Conservation (phyloP, 64 coral and sea anemone genomes). For the Pachyseris speciosa region DNA sequence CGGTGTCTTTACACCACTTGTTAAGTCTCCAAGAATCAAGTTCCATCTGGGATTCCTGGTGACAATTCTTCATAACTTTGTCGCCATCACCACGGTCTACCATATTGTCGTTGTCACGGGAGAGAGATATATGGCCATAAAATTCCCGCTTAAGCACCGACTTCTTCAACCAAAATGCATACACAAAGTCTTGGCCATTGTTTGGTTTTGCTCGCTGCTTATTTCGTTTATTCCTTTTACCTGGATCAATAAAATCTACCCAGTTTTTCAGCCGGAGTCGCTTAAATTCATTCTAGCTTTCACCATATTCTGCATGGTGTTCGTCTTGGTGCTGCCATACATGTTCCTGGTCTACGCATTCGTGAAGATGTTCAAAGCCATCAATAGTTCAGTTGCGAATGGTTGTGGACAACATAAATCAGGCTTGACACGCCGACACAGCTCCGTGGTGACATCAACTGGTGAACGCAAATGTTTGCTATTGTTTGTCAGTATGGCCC, state of each 20-base stretch:
- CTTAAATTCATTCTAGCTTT: not conserved
- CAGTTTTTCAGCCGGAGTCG: not conserved
- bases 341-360: slow-evolving; percentile 11
- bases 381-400: not conserved
- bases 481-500: slow-evolving; percentile 14
- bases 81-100: slow-evolving; percentile 9
- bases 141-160: slow-evolving; percentile 18
- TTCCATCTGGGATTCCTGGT: slow-evolving; percentile 27
- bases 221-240: not conserved
- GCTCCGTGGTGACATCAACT: not conserved
- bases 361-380: not conserved
- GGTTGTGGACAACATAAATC: not conserved
- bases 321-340: slow-evolving; percentile 16
- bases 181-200: not conserved
- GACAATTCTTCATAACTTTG: slow-evolving; percentile 32
- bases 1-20: not conserved
- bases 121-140: slow-evolving; percentile 27
- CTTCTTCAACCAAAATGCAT: not conserved
- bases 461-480: not conserved
- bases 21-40: not conserved
- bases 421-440: not conserved
- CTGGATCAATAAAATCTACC: slow-evolving; percentile 7
- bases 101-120: slow-evolving; percentile 12
- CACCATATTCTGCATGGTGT: not conserved
- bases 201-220: slow-evolving; percentile 1